Base-by-base conservation (phyloP, 1,140 invertebrate species). In the Aricia agestis region DNA sequence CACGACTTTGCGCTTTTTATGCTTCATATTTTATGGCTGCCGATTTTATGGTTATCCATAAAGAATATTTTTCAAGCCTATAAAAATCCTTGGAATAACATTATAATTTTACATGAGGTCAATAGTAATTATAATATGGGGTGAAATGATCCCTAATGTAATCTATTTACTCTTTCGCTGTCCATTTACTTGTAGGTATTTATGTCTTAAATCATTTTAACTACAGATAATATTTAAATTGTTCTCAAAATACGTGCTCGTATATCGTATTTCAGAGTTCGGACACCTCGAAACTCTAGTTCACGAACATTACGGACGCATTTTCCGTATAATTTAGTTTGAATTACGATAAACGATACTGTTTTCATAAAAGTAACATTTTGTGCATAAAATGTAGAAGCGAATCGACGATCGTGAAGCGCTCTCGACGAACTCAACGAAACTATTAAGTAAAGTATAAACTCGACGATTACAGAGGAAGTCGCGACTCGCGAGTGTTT, bases 381-480 rank as follows among this genome's bases (percentile, higher is more conserved):
- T 52, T 11, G 7, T 9, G 11, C 2, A 3, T 42, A 42, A 42
- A 42, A 42, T 42, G 41, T 42, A 13, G 45, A 25, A 63, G 18
- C 18, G 18, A 15, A 67, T 45, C 66, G 32, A 19, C 19, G 9
- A 17, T 32, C 65, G 70, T 9, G 15, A 31, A 72, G 69, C 41
- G 70, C 70, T 67, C 65, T 71, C 65, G 66, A 36, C 52, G 58
- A n/a, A 18, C 67, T 36, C 57, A 36, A 36, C 31, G 11, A 72
- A 68, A 72, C 66, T 72, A 63, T 68, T 70, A 32, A 69, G 61
- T 65, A 69, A 32, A 69, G 61, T 65, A 69, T 72, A 69, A 72
- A 72, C 41, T 69, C 68, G 18, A 32, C 61, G 5, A 70, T 70
- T 70, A 70, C 36, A 58, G 42, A 70, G 59, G 58, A 11, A n/a